Percentiles rank a stretch among this genome's conserved stretches.
Evolutionary conservation across 2,797 vertebrate species (phyloP).

Genomic region (Neosilurus hyrtlii): DNA sequence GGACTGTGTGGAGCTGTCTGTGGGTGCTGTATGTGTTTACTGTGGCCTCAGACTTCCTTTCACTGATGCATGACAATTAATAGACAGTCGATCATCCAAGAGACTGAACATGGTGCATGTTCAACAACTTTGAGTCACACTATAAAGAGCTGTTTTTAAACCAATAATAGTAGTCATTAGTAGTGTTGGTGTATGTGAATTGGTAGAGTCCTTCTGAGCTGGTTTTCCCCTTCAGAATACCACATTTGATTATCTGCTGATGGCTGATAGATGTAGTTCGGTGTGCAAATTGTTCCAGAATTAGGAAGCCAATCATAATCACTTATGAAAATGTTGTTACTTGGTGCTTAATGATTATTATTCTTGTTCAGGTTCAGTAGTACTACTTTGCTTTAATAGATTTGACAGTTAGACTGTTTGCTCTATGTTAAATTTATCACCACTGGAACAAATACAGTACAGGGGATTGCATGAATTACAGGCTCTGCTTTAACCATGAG

Average conservation of each 20-base stretch:
- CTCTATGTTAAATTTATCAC: constrained; percentile 53
- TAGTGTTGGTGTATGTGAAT: no score
- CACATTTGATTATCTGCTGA: background rate
- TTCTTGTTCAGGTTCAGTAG: background rate
- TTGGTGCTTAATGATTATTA: background rate
- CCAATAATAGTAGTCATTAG: no score
- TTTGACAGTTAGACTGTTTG: constrained; percentile 9
- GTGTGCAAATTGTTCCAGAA: background rate
- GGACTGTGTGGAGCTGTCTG: constrained; percentile 44
- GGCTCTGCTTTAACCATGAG: constrained; percentile 67
- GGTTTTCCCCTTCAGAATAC: background rate
- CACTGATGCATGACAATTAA: constrained; percentile 20
- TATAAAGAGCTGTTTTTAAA: background rate
- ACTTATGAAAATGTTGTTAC: background rate
- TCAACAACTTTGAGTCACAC: constrained; percentile 28
- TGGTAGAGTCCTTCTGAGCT: constrained; percentile 3
- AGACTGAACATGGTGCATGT: constrained; percentile 29
- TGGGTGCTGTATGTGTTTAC: constrained; percentile 48
- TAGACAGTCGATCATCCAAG: background rate
- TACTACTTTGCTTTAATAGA: background rate
- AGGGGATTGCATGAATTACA: constrained; percentile 66
- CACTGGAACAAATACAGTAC: constrained; percentile 55
- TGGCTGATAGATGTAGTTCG: background rate
- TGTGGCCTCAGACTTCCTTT: constrained; percentile 50
- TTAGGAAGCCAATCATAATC: background rate